Evolutionary conservation across 37 sponge, comb jelly and placozoan species (phyloP).

Genomic region (Chondrosia reniformis): DNA sequence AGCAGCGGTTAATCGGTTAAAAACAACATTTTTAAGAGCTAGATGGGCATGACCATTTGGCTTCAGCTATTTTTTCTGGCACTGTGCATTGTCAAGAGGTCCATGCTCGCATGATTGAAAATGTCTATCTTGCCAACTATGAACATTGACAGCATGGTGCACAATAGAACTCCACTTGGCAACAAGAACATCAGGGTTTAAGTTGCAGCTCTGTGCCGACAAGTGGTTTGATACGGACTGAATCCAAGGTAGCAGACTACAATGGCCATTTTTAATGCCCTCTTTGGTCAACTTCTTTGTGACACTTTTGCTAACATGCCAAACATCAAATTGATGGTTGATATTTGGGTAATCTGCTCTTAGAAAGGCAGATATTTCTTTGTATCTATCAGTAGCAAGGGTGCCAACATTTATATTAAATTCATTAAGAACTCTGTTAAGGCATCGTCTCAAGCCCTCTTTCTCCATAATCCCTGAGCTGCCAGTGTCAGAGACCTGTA

Average conservation of each 20-base stretch:
- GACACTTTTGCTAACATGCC: constrained; percentile 33
- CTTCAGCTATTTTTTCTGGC: constrained; percentile 8
- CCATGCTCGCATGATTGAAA: not conserved
- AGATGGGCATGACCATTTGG: constrained; percentile 3
- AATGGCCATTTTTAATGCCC: not conserved
- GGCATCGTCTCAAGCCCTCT: constrained; percentile 22
- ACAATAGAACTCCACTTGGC: constrained; percentile 28
- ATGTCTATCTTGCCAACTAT: not conserved
- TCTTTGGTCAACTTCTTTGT: constrained; percentile 4
- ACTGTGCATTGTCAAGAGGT: not conserved
- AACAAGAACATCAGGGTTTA: constrained; percentile 17
- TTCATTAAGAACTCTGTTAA: constrained; percentile 4
- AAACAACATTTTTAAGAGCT: constrained; percentile 6
- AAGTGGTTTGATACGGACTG: constrained; percentile 20
- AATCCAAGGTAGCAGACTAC: not conserved
- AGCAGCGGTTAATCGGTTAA: not conserved
- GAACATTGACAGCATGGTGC: constrained; percentile 19
- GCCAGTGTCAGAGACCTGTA: constrained; percentile 34
- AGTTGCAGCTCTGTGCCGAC: constrained; percentile 5
- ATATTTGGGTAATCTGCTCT: constrained; percentile 22
- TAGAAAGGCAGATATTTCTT: not conserved
- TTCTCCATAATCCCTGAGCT: constrained; percentile 35
- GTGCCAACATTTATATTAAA: not conserved
- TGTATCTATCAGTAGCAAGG: constrained; percentile 15
- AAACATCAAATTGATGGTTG: constrained; percentile 50